phyloP scores from a whole-genome alignment of 1,140 invertebrate genomes.

The Scaptomyza montana region DNA sequence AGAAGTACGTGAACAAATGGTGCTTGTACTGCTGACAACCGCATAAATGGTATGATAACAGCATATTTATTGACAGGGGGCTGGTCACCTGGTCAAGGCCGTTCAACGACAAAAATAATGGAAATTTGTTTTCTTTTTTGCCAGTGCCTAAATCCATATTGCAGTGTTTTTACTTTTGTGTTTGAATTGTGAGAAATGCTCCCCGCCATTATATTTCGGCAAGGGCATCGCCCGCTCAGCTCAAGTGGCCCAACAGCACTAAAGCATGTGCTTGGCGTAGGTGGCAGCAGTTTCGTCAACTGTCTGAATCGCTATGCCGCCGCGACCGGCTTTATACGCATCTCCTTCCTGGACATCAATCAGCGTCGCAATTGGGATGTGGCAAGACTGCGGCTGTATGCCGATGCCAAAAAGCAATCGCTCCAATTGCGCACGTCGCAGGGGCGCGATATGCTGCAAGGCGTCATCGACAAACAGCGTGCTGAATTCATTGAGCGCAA shows the following conservation, averaged over 20 bases:
- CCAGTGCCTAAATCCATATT: constrained; percentile 20
- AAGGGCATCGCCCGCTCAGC: constrained; percentile 64
- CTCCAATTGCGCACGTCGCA: constrained; percentile 79
- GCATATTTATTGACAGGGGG: too few relatives aligned
- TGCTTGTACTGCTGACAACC: constrained; percentile 12
- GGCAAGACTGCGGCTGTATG: constrained; percentile 68
- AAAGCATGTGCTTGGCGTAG: constrained; percentile 65
- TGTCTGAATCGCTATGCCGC: constrained; percentile 77
- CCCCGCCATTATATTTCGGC: constrained; percentile 72
- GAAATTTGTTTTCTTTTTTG: constrained; percentile 20
- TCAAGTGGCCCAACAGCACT: constrained; percentile 55
- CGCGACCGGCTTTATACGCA: constrained; percentile 80
- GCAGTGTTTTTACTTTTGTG: constrained; percentile 12
- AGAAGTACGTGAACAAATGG: constrained; percentile 2
- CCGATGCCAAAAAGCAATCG: constrained; percentile 75
- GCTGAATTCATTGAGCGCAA: constrained; percentile 86
- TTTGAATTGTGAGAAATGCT: constrained; percentile 55
- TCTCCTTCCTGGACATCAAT: constrained; percentile 77
- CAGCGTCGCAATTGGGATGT: constrained; percentile 75
- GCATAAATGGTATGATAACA: constrained; percentile 28
- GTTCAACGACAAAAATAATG: constrained; percentile 22
- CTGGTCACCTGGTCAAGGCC: constrained; percentile 26
- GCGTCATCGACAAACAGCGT: constrained; percentile 86
- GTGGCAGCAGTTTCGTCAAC: constrained; percentile 67
- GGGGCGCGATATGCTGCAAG: constrained; percentile 84